A percentile compares a stretch with the other conserved stretches of the same genome.
These are phyloP conservation scores for Gnathonemus echidnorhynchus DNA, from an alignment of 2,113 vertebrate genomes.

Conservation along the genomic window DNA sequence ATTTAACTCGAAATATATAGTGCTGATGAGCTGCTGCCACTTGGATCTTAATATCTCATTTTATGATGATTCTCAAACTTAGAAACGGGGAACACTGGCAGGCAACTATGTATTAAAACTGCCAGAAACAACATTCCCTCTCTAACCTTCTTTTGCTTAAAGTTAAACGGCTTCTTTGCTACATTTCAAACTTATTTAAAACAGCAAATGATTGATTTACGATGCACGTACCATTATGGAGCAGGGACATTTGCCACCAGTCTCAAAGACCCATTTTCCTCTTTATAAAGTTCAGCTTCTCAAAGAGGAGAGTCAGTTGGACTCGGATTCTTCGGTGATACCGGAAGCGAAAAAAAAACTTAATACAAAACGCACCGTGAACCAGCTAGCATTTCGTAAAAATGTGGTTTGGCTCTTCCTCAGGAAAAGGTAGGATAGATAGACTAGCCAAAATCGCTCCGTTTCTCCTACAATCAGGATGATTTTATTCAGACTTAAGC, in stretches of 20 bases:
- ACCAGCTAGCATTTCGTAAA: conserved; percentile 49
- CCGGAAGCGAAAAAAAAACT: conserved; percentile 62
- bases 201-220: conserved; percentile 61
- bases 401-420: conserved; percentile 40
- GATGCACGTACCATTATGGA: conserved; percentile 74
- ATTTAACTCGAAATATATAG: not conserved
- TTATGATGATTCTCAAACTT: not conserved
- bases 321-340: conserved; percentile 62
- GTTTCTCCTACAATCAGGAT: conserved; percentile 29
- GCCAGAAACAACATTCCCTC: not conserved
- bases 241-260: conserved; percentile 65
- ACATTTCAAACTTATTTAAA: conserved; percentile 20
- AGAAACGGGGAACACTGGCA: not conserved
- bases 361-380: conserved; percentile 57
- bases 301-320: conserved; percentile 52
- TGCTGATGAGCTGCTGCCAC: not conserved
- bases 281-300: conserved; percentile 60
- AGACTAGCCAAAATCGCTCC: conserved; percentile 34
- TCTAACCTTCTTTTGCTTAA: conserved; percentile 1
- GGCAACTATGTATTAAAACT: not conserved
- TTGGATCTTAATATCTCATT: not conserved
- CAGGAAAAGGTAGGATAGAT: conserved; percentile 25
- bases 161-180: conserved; percentile 15
- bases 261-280: conserved; percentile 73
- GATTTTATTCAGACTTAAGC: conserved; percentile 18